phyloP scores from a whole-genome alignment of 2,888 invertebrate species.

The Apamea epomidion region DNA sequence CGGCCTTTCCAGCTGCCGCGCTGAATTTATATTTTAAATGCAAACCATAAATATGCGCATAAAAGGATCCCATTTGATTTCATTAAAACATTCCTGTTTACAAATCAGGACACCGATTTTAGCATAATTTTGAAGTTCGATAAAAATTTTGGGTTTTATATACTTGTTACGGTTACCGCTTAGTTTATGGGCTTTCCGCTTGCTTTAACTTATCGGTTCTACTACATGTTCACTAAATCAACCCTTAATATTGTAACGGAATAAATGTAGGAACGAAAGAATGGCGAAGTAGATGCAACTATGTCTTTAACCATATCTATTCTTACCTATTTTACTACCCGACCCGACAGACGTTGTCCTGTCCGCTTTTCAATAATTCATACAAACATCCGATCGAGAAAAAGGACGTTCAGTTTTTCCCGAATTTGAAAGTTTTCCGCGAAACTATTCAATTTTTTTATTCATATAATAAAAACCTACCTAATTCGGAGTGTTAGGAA shows the following conservation, averaged over 20 bases:
- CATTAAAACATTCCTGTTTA: slow-evolving; percentile 77
- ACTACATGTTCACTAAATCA: background rate
- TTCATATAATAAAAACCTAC: background rate
- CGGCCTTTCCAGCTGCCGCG: slow-evolving; percentile 67
- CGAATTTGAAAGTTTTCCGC: background rate
- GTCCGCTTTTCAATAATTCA: background rate
- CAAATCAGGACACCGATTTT: slow-evolving; percentile 70
- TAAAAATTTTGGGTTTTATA: slow-evolving; percentile 43
- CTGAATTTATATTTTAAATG: slow-evolving; percentile 75
- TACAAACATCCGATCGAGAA: background rate
- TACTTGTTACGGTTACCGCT: slow-evolving; percentile 4
- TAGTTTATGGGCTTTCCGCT: slow-evolving; percentile 4
- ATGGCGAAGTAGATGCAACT: background rate
- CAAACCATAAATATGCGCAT: slow-evolving; percentile 87
- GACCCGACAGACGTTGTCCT: background rate
- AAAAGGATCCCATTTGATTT: slow-evolving; percentile 86
- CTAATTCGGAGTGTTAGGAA: background rate
- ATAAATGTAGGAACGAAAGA: background rate
- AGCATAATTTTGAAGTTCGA: slow-evolving; percentile 71
- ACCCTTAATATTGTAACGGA: background rate
- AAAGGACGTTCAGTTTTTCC: background rate
- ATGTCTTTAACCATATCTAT: background rate
- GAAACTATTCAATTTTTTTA: background rate
- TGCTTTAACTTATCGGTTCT: background rate
- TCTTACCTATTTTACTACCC: background rate